These are phyloP conservation scores for Gallinago jamesoni DNA, from an alignment of 2,113 vertebrate species.

Conservation along the genomic window DNA sequence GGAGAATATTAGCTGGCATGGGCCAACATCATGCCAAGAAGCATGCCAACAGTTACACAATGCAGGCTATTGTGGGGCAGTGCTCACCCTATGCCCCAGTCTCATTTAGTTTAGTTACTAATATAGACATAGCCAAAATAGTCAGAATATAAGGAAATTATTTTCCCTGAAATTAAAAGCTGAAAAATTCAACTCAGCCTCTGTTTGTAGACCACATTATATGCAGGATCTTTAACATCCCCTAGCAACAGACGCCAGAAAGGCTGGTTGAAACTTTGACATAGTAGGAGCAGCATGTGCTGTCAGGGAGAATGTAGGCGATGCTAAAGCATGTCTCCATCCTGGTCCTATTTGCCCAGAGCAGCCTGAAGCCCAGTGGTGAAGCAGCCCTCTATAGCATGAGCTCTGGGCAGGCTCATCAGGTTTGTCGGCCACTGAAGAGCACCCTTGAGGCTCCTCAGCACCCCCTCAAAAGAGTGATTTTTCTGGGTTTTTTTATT, in stretches of 20 bases:
- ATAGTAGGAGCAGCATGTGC: neutral
- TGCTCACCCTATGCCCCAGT: neutral
- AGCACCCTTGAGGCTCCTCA: neutral
- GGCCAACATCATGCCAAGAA: neutral
- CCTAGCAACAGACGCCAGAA: neutral
- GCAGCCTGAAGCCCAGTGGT: neutral
- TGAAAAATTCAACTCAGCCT: neutral
- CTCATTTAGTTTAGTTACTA: neutral
- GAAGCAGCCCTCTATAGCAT: neutral
- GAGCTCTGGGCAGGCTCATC: neutral
- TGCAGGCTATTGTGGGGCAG: neutral
- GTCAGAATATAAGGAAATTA: neutral
- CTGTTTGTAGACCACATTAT: neutral
- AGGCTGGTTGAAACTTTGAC: neutral
- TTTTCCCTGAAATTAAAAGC: conserved; percentile 17
- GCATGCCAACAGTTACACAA: conserved; percentile 2
- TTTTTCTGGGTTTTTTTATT: neutral
- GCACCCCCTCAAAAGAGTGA: neutral
- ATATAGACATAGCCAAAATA: neutral
- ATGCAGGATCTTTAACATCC: neutral
- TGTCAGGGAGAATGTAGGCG: neutral
- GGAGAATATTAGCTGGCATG: neutral
- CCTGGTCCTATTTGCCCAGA: neutral
- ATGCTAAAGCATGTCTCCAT: accelerated
- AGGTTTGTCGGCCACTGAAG: neutral